phyloP scores from a whole-genome alignment of 2,888 invertebrate species.

The Eurois occulta region DNA sequence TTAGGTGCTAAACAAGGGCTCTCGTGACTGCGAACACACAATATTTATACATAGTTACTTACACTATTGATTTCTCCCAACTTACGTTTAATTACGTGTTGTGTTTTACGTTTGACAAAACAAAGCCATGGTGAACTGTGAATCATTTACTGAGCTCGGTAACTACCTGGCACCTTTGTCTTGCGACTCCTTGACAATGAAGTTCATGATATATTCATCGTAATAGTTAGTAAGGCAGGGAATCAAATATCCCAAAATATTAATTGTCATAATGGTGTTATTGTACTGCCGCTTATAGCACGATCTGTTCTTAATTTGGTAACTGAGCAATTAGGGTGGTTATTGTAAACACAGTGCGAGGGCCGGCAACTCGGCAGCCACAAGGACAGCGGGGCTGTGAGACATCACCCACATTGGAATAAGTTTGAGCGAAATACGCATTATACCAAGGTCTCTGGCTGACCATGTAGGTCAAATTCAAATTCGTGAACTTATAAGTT shows the following conservation, averaged over 20 bases:
- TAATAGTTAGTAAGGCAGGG: conserved; percentile 22
- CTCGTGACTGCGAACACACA: conserved; percentile 47
- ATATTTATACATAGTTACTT: conserved; percentile 13
- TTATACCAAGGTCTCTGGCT: conserved; percentile 12
- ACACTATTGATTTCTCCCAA: conserved; percentile 56
- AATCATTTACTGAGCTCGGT: conserved; percentile 39
- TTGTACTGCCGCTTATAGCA: conserved; percentile 11
- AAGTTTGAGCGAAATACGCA: conserved; percentile 16
- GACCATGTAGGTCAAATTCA: conserved; percentile 37
- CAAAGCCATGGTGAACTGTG: conserved; percentile 23
- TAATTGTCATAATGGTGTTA: conserved; percentile 39
- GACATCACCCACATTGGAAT: conserved; percentile 11
- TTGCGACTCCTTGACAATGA: conserved; percentile 17
- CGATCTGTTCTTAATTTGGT: conserved; percentile 37
- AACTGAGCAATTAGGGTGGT: conserved; percentile 30
- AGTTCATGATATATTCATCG: conserved; percentile 37
- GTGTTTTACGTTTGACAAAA: conserved; percentile 41
- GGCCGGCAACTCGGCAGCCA: conserved; percentile 6
- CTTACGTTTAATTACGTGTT: conserved; percentile 26
- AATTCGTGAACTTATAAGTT: conserved; percentile 35
- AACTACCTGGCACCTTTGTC: conserved; percentile 39
- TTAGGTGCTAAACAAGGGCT: conserved; percentile 52
- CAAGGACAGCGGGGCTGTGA: conserved; percentile 11
- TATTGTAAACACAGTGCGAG: conserved; percentile 26
- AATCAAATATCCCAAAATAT: conserved; percentile 27